A percentile compares a stretch with the other conserved stretches of the same genome.
These are phyloP conservation scores for Decapterus maruadsi DNA, from an alignment of 2,797 vertebrate genomes.

Conservation along the genomic window DNA sequence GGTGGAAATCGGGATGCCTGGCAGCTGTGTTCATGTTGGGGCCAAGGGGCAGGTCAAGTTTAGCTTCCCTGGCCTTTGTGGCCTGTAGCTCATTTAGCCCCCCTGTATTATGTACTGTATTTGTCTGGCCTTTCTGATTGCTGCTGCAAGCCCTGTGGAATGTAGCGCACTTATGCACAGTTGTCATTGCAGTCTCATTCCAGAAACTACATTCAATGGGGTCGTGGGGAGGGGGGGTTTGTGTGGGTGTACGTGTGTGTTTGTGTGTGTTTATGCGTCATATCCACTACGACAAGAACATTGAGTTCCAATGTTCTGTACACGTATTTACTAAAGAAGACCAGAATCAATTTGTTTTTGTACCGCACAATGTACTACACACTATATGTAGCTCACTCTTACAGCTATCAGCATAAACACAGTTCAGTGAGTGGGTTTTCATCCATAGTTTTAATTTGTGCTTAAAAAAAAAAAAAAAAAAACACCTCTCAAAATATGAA, in stretches of 20 bases:
- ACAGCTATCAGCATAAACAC: not conserved
- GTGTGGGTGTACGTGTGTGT: slow-evolving; percentile 23
- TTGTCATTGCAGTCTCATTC: slow-evolving; percentile 68
- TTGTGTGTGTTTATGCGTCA: slow-evolving; percentile 32
- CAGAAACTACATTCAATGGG: slow-evolving; percentile 50
- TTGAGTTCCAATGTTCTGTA: slow-evolving; percentile 40
- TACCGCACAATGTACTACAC: not conserved
- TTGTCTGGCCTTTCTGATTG: slow-evolving; percentile 80
- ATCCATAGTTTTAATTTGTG: not conserved
- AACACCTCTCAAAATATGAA: not conserved
- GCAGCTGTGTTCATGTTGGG: slow-evolving; percentile 45
- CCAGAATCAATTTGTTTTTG: slow-evolving; percentile 24
- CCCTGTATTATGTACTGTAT: slow-evolving; percentile 74
- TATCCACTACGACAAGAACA: slow-evolving; percentile 42
- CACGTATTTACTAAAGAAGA: not conserved
- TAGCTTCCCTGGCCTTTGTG: slow-evolving; percentile 59
- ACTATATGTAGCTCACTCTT: not conserved
- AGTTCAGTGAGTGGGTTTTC: not conserved
- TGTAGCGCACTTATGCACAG: slow-evolving; percentile 65
- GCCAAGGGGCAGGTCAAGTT: slow-evolving; percentile 62
- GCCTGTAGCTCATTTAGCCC: slow-evolving; percentile 58
- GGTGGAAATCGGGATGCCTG: slow-evolving; percentile 50
- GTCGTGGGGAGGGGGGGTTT: slow-evolving; percentile 35
- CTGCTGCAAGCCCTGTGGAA: slow-evolving; percentile 74
- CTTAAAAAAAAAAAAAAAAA: not conserved